Conservation (phyloP, 1,140 invertebrate genomes). For the Drosophila leontia region DNA sequence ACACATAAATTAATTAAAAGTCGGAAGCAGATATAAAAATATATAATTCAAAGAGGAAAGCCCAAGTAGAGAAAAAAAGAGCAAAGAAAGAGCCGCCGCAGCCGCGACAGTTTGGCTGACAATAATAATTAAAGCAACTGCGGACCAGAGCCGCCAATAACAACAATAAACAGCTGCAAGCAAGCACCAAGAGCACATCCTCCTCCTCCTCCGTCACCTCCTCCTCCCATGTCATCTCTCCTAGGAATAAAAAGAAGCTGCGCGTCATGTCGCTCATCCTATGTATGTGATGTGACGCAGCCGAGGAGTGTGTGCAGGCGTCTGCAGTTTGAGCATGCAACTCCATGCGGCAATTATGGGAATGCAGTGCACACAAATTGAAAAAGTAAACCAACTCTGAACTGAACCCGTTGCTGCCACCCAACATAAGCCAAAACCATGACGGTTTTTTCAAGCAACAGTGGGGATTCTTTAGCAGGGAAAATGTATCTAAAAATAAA, state of each 20-base stretch:
- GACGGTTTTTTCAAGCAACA: conserved; percentile 9
- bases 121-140: conserved; percentile 79
- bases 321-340: conserved; percentile 40
- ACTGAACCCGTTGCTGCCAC: conserved; percentile 20
- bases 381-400: conserved; percentile 64
- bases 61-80: background rate
- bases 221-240: conserved; percentile 11
- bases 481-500: background rate
- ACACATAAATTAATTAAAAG: conserved; percentile 79
- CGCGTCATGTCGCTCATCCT: conserved; percentile 31
- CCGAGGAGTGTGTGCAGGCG: conserved; percentile 38
- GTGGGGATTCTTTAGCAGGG: background rate
- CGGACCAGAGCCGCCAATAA: conserved; percentile 19
- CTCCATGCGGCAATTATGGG: conserved; percentile 66
- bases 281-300: background rate
- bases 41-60: conserved; percentile 43
- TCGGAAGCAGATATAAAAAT: conserved; percentile 73
- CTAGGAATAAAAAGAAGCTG: conserved; percentile 55
- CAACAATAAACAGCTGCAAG: conserved; percentile 70
- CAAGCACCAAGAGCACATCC: conserved; percentile 36
- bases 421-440: conserved; percentile 37
- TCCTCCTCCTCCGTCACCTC: background rate
- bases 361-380: conserved; percentile 72
- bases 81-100: conserved; percentile 4
- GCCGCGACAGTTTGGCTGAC: conserved; percentile 69